phyloP scores from a whole-genome alignment of 2,797 vertebrate species.

The Pangasius larnaudii region DNA sequence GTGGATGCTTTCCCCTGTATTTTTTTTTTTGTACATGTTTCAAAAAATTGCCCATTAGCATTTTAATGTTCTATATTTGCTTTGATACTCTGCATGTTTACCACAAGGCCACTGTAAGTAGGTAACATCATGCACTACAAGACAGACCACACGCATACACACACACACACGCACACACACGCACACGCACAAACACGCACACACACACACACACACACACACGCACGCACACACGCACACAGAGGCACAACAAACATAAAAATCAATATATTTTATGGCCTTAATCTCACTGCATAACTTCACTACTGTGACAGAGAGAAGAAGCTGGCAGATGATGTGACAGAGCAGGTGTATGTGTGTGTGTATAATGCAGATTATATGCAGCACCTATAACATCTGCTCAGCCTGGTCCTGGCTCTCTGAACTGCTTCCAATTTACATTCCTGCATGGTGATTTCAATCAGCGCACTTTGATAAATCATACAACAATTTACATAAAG shows the following conservation, averaged over 20 bases:
- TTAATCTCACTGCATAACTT: not conserved
- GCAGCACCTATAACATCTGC: constrained; percentile 77
- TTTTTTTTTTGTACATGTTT: constrained; percentile 17
- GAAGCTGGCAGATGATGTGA: constrained; percentile 21
- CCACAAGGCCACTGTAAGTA: not conserved
- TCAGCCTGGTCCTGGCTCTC: constrained; percentile 66
- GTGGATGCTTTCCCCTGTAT: not conserved
- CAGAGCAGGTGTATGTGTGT: constrained; percentile 45
- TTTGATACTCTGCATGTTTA: constrained; percentile 29
- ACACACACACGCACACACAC: not conserved
- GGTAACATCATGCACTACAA: constrained; percentile 5
- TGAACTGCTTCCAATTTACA: constrained; percentile 83
- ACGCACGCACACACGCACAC: not conserved
- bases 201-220: constrained; percentile 8
- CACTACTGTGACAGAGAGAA: constrained; percentile 18
- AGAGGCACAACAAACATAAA: not conserved
- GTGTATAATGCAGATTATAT: constrained; percentile 67
- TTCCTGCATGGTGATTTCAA: constrained; percentile 76
- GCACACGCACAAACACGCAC: constrained; percentile 1
- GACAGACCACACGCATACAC: constrained; percentile 13
- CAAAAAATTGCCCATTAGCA: constrained; percentile 1
- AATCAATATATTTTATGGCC: not conserved
- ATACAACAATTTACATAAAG: constrained; percentile 64
- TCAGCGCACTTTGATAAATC: constrained; percentile 70
- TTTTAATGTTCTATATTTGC: constrained; percentile 7